A percentile compares a stretch with the other conserved stretches of the same genome.
Conservation (phyloP, 2,113 vertebrate species). For the Thryonomys swinderianus region DNA sequence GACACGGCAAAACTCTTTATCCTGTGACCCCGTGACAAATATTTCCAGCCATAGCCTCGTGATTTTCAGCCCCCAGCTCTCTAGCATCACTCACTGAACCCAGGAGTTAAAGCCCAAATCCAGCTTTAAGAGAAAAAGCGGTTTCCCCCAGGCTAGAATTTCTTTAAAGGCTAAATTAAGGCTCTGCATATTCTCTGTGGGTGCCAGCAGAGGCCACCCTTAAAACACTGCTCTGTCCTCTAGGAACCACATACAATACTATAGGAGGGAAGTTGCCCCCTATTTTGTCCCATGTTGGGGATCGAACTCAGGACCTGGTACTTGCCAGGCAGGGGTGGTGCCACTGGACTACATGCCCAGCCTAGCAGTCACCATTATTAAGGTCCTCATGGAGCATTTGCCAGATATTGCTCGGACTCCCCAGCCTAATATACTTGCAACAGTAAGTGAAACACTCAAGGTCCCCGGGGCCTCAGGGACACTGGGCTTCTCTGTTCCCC, state of each 20-base stretch:
- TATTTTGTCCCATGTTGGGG: not conserved
- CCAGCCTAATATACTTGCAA: not conserved
- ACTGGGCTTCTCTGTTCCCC: too few relatives aligned
- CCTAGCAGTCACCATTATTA: too few relatives aligned
- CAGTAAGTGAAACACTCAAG: not conserved
- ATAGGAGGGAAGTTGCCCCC: not conserved
- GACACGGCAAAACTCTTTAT: not conserved
- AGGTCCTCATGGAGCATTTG: not conserved
- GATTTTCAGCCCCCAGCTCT: not conserved
- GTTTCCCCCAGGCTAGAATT: conserved; percentile 27
- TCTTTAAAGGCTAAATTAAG: conserved; percentile 59
- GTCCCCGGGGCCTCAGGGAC: not conserved
- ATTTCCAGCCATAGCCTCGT: not conserved
- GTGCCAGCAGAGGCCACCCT: conserved; percentile 58
- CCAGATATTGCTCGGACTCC: not conserved
- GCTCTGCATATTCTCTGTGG: conserved; percentile 41
- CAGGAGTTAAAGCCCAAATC: conserved; percentile 29
- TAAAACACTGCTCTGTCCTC: not conserved
- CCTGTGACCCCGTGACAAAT: not conserved
- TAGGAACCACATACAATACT: not conserved
- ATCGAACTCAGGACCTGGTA: too few relatives aligned
- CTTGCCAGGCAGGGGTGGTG: too few relatives aligned
- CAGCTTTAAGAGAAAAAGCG: conserved; percentile 34
- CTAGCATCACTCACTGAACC: not conserved
- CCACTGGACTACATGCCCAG: too few relatives aligned